These are phyloP conservation scores for Diarsia dahlii DNA, from an alignment of 2,888 invertebrate species.

Conservation along the genomic window DNA sequence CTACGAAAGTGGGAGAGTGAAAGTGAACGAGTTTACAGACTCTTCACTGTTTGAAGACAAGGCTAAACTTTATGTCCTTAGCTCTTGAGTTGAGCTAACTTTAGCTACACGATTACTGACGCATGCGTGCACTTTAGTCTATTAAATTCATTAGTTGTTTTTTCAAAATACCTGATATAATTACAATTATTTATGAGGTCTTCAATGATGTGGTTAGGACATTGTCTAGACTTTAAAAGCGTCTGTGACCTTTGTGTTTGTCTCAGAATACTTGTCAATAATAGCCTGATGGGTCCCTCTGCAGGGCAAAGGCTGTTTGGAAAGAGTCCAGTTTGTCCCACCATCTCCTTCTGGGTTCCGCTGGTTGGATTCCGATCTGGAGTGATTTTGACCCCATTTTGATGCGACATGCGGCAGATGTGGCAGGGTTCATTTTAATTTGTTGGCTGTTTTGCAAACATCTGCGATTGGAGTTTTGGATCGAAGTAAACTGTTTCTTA, in stretches of 20 bases:
- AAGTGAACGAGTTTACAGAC: slow-evolving; percentile 34
- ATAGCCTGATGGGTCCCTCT: too few relatives aligned
- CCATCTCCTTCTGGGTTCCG: too few relatives aligned
- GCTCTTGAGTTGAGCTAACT: neutral
- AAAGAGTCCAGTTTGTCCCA: too few relatives aligned
- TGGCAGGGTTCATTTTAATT: too few relatives aligned
- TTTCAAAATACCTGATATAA: too few relatives aligned
- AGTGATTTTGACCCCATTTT: too few relatives aligned
- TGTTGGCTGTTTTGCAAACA: too few relatives aligned
- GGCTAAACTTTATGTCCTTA: slow-evolving; percentile 12
- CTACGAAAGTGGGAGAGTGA: slow-evolving; percentile 3
- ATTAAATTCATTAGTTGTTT: neutral
- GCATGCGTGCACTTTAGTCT: neutral
- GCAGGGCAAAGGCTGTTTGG: too few relatives aligned
- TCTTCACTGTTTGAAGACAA: slow-evolving; percentile 21
- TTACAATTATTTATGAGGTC: neutral
- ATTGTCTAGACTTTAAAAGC: neutral
- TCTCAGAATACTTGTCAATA: neutral
- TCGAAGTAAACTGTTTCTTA: too few relatives aligned
- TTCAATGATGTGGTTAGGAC: neutral
- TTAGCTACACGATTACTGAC: neutral
- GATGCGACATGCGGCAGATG: too few relatives aligned
- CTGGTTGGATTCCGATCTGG: too few relatives aligned
- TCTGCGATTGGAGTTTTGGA: too few relatives aligned
- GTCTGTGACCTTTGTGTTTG: neutral